A percentile compares a stretch with the other conserved stretches of the same genome.
Conservation (phyloP, 2,888 invertebrate species). For the Xylocampa areola region DNA sequence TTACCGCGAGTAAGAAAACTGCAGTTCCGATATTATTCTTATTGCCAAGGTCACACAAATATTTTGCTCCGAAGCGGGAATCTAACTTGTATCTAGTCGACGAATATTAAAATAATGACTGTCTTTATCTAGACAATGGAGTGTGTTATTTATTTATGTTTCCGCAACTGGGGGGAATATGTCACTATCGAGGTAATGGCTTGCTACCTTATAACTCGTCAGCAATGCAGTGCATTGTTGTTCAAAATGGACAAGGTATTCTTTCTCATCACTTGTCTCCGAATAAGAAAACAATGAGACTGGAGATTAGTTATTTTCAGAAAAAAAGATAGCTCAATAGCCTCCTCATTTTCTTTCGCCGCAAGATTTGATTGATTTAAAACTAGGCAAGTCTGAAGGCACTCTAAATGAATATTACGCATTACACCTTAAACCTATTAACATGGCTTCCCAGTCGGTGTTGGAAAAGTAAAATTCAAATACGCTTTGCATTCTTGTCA, state of each 20-base stretch:
- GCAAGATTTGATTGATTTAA: too few species aligned
- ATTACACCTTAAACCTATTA: too few species aligned
- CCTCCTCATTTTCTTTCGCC: too few species aligned
- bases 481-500: conserved; percentile 23
- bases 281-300: too few species aligned
- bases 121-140: conserved; percentile 47
- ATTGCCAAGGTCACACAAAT: conserved; percentile 35
- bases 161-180: conserved; percentile 39
- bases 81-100: conserved; percentile 20
- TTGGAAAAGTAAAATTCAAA: conserved; percentile 39
- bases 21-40: conserved; percentile 7
- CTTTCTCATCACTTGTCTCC: too few species aligned
- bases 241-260: not conserved
- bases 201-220: not conserved
- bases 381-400: too few species aligned
- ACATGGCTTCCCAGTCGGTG: conserved; percentile 11
- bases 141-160: conserved; percentile 44
- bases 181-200: conserved; percentile 10
- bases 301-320: too few species aligned
- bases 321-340: too few species aligned
- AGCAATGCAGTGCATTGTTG: not conserved
- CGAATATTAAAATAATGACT: conserved; percentile 50
- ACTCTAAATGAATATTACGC: too few species aligned
- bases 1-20: not conserved
- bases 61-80: conserved; percentile 17